Evolutionary conservation across 2,888 invertebrate genomes (phyloP).

Genomic region (Silvanus unidentatus): DNA sequence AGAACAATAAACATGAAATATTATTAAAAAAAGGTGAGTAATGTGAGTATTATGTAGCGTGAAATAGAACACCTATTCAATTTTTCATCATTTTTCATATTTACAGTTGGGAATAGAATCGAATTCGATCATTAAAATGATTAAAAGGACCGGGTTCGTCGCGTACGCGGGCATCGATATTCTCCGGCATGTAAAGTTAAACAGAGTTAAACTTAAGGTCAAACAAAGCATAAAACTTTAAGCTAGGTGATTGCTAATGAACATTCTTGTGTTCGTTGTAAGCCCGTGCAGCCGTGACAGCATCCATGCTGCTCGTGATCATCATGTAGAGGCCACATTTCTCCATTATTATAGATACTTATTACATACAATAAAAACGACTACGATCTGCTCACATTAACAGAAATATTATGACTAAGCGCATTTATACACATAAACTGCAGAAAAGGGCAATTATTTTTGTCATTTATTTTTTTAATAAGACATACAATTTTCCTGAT

Average conservation of each 20-base stretch:
- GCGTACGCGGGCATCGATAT: constrained; percentile 21
- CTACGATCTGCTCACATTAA: too few species aligned
- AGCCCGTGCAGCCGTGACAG: constrained; percentile 11
- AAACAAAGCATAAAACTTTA: constrained; percentile 25
- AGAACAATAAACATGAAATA: too few species aligned
- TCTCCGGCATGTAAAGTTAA: constrained; percentile 17
- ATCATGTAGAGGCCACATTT: constrained; percentile 3
- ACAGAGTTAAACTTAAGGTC: too few species aligned
- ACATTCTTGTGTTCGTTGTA: constrained; percentile 23
- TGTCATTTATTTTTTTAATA: too few species aligned
- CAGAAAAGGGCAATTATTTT: too few species aligned
- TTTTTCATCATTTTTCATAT: neutral
- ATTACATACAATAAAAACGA: too few species aligned
- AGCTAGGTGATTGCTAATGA: constrained; percentile 29
- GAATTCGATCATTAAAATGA: neutral
- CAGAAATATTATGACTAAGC: too few species aligned
- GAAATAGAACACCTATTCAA: neutral
- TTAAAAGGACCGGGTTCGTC: constrained; percentile 9
- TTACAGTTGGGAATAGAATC: neutral
- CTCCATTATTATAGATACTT: too few species aligned
- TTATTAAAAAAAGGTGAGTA: too few species aligned
- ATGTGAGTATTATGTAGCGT: too few species aligned
- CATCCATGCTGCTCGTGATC: constrained; percentile 17
- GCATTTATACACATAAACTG: too few species aligned
- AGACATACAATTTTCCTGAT: too few species aligned